Base-by-base conservation (phyloP, 2,888 invertebrate species). In the Chrysomela aeneicollis region DNA sequence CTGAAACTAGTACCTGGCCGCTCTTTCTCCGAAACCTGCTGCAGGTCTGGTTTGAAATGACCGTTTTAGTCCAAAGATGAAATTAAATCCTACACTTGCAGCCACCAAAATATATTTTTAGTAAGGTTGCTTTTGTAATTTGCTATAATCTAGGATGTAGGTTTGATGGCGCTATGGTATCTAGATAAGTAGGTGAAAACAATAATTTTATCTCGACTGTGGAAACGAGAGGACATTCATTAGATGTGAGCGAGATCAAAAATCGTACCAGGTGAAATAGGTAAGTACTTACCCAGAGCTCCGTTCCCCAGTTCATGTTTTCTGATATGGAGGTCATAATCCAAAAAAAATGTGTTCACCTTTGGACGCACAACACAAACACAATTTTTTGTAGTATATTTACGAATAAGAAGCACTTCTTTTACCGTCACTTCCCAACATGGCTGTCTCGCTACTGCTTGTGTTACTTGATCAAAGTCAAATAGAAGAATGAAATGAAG, bases 281-380 rank as follows among this genome's bases (percentile, higher is more conserved):
- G 21, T 26, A 57, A 10, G 0, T 58, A 86, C 88, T 86, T 84
- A 88, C 88, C 88, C 88, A 88, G 82, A 88, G 87, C 84, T 88
- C 88, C 67, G 86, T 87, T 82, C 88, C 88, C 88, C 88, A 88
- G 84, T 87, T 88, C 87, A 87, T 87, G 68, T 66, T 73, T 61
- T 76, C 75, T 50, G 72, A 71, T 67, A 70, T 51, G 65, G 74
- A 66, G 59, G 74, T 74, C 76, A 76, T 75, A 73, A 73, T 73
- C 76, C 74, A 72, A 72, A 72, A 65, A 26, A 71, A 69, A 71
- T 72, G 71, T 73, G 72, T 70, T 73, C 74, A 76, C 75, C 63
- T 63, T 73, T 71, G 67, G 67, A 57, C 57, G 62, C 21, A 58
- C 71, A 71, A 70, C 59, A 58, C 71, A 61, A 63, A 63, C 70